Evolutionary conservation across 1,140 invertebrate species (phyloP).

Genomic region (Polypedilum pembai): DNA sequence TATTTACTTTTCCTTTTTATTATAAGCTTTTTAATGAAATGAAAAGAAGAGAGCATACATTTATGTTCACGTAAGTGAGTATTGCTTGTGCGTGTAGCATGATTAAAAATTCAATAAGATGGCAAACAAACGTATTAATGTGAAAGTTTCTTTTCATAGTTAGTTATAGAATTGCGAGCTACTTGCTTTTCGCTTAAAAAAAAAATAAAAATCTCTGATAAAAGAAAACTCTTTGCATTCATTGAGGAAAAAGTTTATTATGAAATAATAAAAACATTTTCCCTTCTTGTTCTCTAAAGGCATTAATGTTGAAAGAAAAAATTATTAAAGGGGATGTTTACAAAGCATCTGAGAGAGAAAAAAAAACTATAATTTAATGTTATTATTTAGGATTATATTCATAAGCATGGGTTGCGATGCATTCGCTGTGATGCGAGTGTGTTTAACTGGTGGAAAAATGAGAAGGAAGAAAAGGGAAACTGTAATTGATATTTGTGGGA

Average conservation of each 20-base stretch:
- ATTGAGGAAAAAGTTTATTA: slow-evolving; percentile 10
- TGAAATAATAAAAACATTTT: slow-evolving; percentile 19
- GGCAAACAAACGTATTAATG: too few relatives aligned
- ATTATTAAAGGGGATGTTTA: not conserved
- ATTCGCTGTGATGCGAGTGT: not conserved
- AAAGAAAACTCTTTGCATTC: too few relatives aligned
- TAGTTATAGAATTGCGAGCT: too few relatives aligned
- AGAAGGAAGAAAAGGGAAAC: too few relatives aligned
- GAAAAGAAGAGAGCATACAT: not conserved
- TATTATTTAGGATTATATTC: slow-evolving; percentile 25
- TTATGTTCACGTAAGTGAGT: too few relatives aligned
- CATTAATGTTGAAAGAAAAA: not conserved
- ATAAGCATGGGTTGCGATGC: slow-evolving; percentile 15
- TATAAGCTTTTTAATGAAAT: slow-evolving; percentile 14
- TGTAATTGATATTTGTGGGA: slow-evolving; percentile 25
- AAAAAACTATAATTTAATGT: slow-evolving; percentile 26
- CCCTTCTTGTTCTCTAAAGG: not conserved
- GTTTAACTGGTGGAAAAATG: slow-evolving; percentile 19
- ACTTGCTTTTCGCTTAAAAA: too few relatives aligned
- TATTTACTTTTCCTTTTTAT: slow-evolving; percentile 22
- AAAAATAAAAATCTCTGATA: too few relatives aligned
- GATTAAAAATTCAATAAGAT: too few relatives aligned
- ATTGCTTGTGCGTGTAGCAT: too few relatives aligned
- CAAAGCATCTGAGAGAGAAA: not conserved
- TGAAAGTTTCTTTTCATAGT: too few relatives aligned